A percentile compares a stretch with the other conserved stretches of the same genome.
These are phyloP conservation scores for Rhinoderma darwinii DNA, from an alignment of 2,113 vertebrate genomes.

Conservation along the genomic window DNA sequence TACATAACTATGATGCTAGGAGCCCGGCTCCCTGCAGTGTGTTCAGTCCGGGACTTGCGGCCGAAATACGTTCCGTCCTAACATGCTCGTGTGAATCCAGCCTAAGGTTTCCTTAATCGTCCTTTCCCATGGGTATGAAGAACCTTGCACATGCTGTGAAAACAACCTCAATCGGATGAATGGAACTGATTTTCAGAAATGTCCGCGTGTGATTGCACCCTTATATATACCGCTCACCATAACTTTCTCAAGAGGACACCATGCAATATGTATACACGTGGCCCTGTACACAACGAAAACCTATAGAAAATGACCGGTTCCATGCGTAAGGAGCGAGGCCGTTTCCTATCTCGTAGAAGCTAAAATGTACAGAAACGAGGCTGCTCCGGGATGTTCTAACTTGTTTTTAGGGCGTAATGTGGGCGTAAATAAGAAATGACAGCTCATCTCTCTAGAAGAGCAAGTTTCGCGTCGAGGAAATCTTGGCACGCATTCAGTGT, in stretches of 20 bases:
- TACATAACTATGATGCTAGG: no score
- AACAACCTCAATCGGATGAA: no score
- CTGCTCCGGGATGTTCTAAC: background rate
- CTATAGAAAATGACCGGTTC: background rate
- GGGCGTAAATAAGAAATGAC: background rate
- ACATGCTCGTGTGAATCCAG: no score
- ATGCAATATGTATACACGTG: no score
- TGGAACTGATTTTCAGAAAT: no score
- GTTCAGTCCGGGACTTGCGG: no score
- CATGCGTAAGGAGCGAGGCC: background rate
- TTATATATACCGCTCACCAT: no score
- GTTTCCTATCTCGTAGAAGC: background rate
- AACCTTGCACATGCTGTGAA: no score
- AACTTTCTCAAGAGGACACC: no score
- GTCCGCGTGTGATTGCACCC: no score
- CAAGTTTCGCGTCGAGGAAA: background rate
- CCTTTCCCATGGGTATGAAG: background rate
- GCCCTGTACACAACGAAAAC: background rate
- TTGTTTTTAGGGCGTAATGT: background rate
- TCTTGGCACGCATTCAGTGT: background rate
- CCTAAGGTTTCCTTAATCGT: background rate
- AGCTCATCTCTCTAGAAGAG: background rate
- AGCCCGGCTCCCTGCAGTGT: no score
- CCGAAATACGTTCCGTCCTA: no score
- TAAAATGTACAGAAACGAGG: background rate